A percentile compares a stretch with the other conserved stretches of the same genome.
phyloP scores from a whole-genome alignment of 2,797 vertebrate species.

The Telmatherina bonti region DNA sequence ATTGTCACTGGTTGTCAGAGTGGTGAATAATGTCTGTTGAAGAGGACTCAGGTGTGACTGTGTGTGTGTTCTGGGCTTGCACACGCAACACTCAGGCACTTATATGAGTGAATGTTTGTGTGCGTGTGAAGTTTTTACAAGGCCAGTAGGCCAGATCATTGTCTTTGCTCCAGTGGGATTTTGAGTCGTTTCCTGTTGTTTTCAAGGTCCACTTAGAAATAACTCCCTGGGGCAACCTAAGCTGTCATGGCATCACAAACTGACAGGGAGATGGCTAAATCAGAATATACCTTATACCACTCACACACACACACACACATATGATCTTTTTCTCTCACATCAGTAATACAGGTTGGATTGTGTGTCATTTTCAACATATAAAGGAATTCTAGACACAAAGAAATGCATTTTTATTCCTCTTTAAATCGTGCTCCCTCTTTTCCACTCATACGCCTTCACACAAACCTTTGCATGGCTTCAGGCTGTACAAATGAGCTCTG shows the following conservation, averaged over 20 bases:
- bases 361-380: not conserved
- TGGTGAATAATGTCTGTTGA: constrained; percentile 74
- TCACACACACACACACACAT: not conserved
- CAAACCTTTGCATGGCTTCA: constrained; percentile 66
- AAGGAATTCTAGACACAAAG: not conserved
- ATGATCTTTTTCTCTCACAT: constrained; percentile 5
- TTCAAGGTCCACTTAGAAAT: constrained; percentile 75
- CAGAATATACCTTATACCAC: constrained; percentile 47
- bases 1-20: constrained; percentile 72
- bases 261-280: constrained; percentile 71
- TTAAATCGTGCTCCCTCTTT: constrained; percentile 12
- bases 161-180: constrained; percentile 66
- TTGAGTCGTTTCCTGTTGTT: constrained; percentile 81
- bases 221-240: constrained; percentile 63
- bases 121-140: constrained; percentile 69
- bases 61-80: constrained; percentile 55
- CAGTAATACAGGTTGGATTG: constrained; percentile 1
- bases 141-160: constrained; percentile 76
- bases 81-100: constrained; percentile 37
- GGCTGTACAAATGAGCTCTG: constrained; percentile 84
- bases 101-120: constrained; percentile 2
- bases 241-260: constrained; percentile 73
- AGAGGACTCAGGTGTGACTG: constrained; percentile 77
- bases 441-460: constrained; percentile 22
- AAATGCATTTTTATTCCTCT: constrained; percentile 4